Evolutionary conservation across 2,113 vertebrate species (phyloP), one percentile per base, ranked within the genome.

Genomic region (Cromileptes altivelis): DNA sequence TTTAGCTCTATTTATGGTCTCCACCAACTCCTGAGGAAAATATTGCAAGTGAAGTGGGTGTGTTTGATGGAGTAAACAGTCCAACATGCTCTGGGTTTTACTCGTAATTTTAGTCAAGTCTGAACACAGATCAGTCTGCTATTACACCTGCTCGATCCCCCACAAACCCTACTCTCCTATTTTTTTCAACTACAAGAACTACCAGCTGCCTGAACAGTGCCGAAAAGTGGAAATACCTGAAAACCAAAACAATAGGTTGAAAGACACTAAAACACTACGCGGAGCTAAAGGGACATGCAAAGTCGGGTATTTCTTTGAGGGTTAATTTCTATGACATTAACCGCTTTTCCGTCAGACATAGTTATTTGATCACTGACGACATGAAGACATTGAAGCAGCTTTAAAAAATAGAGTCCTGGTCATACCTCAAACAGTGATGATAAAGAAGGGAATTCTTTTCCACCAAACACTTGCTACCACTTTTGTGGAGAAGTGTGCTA

Each of bases 391-490:
- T 17, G 18, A 40, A 70, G 72, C 42, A 19, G 40, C 76, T 70
- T 64, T 4, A 18, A 52, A 61, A 47, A 30, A 53, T 11, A 33
- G 11, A 70, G 53, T 68, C 60, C 72, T 25, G n/a, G 4, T 23
- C 30, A 27, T 19, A 70, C 6, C 11, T 64, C 42, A n/a, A 56
- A 64, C 15, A n/a, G 13, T 30, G n/a, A 50, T 21, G 47, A 47
- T 21, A 42, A 53, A n/a, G 40, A 49, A 56, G 1, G 25, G 21
- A 50, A 40, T 47, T 37, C 4, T 23, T 75, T 45, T 62, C 52
- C 55, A 75, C 60, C 40, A 63, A 60, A 60, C 61, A 55, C 14
- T 4, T 81, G 25, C 72, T 75, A 12, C n/a, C 47, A 49, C 25
- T 15, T 58, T 14, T 45, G 12, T 18, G 5, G 45, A 65, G 53